Conservation (phyloP, 2,797 vertebrate species). For the Lutra lutra region DNA sequence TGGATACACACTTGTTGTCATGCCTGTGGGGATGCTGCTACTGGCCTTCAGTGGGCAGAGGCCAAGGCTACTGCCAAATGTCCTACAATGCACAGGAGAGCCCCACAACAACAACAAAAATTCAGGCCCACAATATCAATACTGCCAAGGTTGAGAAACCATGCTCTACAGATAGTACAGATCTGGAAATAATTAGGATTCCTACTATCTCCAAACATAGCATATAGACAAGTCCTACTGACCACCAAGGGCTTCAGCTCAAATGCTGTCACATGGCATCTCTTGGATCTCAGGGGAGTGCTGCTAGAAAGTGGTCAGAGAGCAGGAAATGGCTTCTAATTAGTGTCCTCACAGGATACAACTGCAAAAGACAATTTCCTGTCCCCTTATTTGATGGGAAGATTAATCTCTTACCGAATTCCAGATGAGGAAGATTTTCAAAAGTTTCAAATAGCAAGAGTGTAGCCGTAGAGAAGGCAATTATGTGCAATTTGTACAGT, state of each 20-base stretch:
- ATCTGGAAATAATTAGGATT: constrained; percentile 78
- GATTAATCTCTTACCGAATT: constrained; percentile 84
- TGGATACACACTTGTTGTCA: neutral
- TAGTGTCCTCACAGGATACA: constrained; percentile 81
- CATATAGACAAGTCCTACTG: neutral
- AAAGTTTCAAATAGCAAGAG: constrained; percentile 82
- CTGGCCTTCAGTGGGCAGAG: neutral
- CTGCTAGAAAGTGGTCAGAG: constrained; percentile 80
- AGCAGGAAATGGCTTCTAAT: constrained; percentile 83
- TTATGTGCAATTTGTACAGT: constrained; percentile 83
- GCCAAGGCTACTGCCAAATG: neutral
- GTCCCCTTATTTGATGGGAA: constrained; percentile 79
- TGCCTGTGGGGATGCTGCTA: neutral
- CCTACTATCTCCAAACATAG: constrained; percentile 43
- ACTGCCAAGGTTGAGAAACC: neutral
- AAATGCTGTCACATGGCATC: constrained; percentile 42
- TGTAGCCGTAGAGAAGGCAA: constrained; percentile 79
- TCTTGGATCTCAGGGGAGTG: constrained; percentile 67
- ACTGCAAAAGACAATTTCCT: constrained; percentile 82
- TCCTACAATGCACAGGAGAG: neutral
- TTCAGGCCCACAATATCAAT: neutral
- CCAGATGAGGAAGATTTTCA: constrained; percentile 84
- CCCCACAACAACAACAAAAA: neutral
- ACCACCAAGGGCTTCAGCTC: constrained; percentile 55
- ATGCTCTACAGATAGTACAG: neutral